Percentiles rank a stretch among this genome's conserved stretches.
Conservation (phyloP, 2,797 vertebrate species). For the Poeciliopsis presidionis region DNA sequence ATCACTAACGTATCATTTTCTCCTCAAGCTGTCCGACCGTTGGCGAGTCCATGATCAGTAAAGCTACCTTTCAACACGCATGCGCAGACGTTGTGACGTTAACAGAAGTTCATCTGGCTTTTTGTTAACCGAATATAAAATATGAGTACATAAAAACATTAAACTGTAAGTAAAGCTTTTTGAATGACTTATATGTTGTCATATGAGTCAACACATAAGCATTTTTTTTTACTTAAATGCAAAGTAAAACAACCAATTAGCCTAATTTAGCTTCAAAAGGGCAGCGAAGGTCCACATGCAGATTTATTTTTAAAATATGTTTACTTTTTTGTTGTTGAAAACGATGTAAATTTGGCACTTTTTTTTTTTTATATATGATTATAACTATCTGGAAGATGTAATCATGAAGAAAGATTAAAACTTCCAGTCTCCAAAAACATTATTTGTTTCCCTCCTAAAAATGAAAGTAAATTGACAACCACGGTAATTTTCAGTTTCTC, state of each 20-base stretch:
- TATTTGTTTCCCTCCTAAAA: background rate
- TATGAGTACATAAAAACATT: background rate
- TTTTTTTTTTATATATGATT: background rate
- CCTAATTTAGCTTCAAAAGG: background rate
- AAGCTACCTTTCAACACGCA: background rate
- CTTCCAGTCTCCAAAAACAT: background rate
- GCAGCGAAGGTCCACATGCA: background rate
- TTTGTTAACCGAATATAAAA: background rate
- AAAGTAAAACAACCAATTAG: background rate
- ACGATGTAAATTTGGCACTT: background rate
- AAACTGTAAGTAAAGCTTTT: background rate
- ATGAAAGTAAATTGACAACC: background rate
- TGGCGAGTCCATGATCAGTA: background rate
- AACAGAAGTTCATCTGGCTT: background rate
- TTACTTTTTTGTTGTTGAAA: background rate
- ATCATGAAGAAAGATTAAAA: background rate
- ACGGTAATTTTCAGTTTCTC: background rate
- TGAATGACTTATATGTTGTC: background rate
- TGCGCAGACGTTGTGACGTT: background rate
- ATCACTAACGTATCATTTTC: background rate
- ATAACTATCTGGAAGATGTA: background rate
- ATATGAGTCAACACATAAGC: too few species aligned
- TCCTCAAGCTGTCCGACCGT: background rate
- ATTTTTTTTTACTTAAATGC: too few species aligned
- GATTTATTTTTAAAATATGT: background rate